Evolutionary conservation across 2,113 vertebrate genomes (phyloP).

Genomic region (Cyprinodon tularosa): DNA sequence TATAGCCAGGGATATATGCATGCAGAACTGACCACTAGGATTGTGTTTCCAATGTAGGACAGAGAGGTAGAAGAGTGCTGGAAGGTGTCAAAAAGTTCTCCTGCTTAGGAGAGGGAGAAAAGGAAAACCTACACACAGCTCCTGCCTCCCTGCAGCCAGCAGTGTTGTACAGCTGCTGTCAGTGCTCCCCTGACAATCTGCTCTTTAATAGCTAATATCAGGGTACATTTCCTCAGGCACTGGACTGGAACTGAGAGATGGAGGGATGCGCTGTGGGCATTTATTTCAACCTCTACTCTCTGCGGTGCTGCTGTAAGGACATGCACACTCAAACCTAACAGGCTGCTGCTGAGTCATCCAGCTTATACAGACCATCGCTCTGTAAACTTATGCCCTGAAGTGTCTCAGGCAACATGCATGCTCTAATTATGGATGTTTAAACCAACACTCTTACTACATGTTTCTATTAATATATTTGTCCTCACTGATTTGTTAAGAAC

Average conservation of each 20-base stretch:
- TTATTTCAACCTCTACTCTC: slow-evolving; percentile 40
- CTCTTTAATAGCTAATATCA: slow-evolving; percentile 85
- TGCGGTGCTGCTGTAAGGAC: slow-evolving; percentile 22
- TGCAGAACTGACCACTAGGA: neutral
- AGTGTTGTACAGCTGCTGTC: slow-evolving; percentile 69
- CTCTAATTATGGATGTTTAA: neutral
- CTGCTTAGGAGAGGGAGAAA: slow-evolving; percentile 9
- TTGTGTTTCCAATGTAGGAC: neutral
- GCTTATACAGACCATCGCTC: slow-evolving; percentile 39
- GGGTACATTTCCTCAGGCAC: slow-evolving; percentile 82
- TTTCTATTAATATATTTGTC: neutral
- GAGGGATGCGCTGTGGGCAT: slow-evolving; percentile 60
- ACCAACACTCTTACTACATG: neutral
- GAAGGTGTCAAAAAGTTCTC: slow-evolving; percentile 14
- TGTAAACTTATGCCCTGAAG: slow-evolving; percentile 42
- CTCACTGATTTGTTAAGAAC: neutral
- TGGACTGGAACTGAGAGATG: slow-evolving; percentile 80
- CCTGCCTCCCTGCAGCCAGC: slow-evolving; percentile 45
- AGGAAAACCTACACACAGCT: slow-evolving; percentile 34
- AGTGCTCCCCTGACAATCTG: slow-evolving; percentile 80
- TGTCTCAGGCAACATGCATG: slow-evolving; percentile 16
- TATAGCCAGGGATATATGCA: neutral
- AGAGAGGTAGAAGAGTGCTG: neutral
- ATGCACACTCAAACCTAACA: slow-evolving; percentile 39
- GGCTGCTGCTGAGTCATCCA: slow-evolving; percentile 55